Evolutionary conservation across 1,140 invertebrate species (phyloP).

Genomic region (Scylla paramamosain): DNA sequence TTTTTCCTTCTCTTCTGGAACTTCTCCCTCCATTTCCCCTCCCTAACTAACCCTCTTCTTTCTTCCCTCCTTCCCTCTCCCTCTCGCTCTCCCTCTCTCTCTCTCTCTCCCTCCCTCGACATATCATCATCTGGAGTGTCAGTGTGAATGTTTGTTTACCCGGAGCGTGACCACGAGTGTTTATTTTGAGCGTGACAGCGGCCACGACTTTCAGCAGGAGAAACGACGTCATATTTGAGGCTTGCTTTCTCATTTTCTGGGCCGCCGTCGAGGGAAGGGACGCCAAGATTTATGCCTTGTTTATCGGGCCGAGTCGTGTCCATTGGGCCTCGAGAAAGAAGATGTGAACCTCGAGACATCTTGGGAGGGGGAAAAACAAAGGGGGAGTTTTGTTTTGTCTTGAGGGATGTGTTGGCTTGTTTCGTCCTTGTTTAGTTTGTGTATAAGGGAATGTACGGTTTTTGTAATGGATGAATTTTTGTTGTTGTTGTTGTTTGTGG

Average conservation of each 20-base stretch:
- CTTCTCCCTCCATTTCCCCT: background rate
- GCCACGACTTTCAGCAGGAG: background rate
- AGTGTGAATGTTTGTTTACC: conserved; percentile 1
- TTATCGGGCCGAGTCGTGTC: background rate
- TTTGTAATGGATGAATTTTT: no score
- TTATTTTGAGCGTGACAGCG: background rate
- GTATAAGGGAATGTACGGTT: no score
- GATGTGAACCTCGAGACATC: no score
- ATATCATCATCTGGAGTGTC: background rate
- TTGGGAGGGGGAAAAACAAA: no score
- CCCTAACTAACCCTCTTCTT: background rate
- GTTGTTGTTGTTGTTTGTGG: no score
- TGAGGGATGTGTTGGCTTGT: no score
- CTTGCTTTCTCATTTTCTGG: background rate
- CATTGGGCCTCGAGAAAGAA: background rate
- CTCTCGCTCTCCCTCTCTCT: background rate
- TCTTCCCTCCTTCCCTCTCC: background rate
- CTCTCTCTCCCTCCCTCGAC: background rate
- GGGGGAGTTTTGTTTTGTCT: no score
- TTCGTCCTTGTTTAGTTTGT: no score
- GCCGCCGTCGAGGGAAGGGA: background rate
- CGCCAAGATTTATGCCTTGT: background rate
- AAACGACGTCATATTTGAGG: conserved; percentile 8
- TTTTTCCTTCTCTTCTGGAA: background rate
- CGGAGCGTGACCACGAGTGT: background rate